These are phyloP conservation scores for Passerina amoena DNA, from an alignment of 2,113 vertebrate genomes.

Conservation along the genomic window DNA sequence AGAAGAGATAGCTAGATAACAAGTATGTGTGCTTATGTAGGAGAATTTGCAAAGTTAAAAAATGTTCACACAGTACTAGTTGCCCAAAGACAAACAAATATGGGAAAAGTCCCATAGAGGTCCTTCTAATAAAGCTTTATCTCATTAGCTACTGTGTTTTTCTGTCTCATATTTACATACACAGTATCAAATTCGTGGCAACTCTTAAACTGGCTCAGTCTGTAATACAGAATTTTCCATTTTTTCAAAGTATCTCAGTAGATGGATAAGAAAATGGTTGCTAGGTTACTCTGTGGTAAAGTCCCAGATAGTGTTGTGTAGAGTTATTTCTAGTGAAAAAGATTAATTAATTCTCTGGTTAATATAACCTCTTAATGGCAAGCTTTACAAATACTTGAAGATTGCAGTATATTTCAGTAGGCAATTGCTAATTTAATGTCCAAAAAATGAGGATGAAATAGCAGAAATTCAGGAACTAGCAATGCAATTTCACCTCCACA, in stretches of 20 bases:
- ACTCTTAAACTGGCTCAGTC: not conserved
- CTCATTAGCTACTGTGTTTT: not conserved
- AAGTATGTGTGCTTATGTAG: not conserved
- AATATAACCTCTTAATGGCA: not conserved
- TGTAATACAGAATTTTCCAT: not conserved
- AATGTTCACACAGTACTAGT: not conserved
- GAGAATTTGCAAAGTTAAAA: not conserved
- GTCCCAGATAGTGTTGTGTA: accelerated
- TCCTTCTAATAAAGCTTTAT: not conserved
- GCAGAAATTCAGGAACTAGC: not conserved
- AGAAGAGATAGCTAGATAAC: not conserved
- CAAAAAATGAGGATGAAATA: not conserved
- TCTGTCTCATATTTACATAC: not conserved
- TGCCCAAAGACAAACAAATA: not conserved
- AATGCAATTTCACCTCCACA: not conserved
- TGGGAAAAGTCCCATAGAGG: not conserved
- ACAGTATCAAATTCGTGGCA: not conserved
- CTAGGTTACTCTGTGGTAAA: not conserved
- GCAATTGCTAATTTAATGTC: not conserved
- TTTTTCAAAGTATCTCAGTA: not conserved
- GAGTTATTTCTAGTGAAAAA: not conserved
- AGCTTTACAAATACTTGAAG: not conserved
- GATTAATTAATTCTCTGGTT: not conserved
- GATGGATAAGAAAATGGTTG: not conserved
- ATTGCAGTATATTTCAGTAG: not conserved